Evolutionary conservation across 2,797 vertebrate genomes (phyloP).

Genomic region (Amblyraja radiata): DNA sequence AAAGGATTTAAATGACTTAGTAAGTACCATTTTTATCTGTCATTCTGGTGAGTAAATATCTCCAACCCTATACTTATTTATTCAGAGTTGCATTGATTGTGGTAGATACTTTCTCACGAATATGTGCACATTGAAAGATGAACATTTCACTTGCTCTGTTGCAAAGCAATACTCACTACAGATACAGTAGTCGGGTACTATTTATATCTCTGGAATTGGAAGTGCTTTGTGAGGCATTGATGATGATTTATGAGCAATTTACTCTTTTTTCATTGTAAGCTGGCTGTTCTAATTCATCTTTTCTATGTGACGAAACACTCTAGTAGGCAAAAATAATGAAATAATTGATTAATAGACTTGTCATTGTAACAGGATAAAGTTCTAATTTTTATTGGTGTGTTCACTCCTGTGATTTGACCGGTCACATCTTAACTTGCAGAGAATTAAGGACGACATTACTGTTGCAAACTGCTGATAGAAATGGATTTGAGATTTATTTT

Average conservation of each 20-base stretch:
- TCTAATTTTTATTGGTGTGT: background rate
- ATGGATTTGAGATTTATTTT: background rate
- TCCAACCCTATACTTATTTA: conserved; percentile 17
- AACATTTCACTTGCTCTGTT: background rate
- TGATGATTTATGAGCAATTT: conserved; percentile 4
- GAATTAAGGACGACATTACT: background rate
- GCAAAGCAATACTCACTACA: background rate
- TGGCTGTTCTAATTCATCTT: background rate
- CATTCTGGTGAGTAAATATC: background rate
- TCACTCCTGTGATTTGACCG: background rate
- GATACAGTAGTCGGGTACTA: background rate
- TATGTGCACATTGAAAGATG: background rate
- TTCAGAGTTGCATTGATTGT: background rate
- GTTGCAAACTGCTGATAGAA: background rate
- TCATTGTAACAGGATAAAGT: too few relatives aligned
- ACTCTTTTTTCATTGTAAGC: background rate
- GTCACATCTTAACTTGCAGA: background rate
- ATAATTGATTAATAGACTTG: conserved; percentile 22
- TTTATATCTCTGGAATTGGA: background rate
- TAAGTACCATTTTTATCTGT: conserved; percentile 7
- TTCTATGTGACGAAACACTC: background rate
- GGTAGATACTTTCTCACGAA: background rate
- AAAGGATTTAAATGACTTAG: conserved; percentile 46
- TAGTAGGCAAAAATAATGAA: background rate
- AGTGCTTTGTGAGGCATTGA: conserved; percentile 6